Evolutionary conservation across 1,140 invertebrate species (phyloP), one percentile per base, ranked within the genome.

Genomic region (Polypedilum pembai): DNA sequence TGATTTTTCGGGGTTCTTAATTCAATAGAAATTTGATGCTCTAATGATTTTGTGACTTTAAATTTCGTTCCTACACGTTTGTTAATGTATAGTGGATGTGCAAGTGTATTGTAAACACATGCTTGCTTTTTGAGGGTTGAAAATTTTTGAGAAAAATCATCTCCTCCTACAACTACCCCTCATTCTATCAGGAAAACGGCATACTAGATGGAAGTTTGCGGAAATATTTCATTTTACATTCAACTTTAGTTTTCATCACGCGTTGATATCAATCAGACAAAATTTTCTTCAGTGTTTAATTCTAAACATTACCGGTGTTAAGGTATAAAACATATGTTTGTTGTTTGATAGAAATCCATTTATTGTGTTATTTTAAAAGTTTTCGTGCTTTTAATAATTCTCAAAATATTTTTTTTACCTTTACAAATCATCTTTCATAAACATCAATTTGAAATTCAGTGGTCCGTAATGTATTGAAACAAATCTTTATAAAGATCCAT

Each of bases 21-120:
- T 12, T n/a, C 12, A 56, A 56, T 56, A 56, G 45, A 56, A 56
- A 56, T 56, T 56, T 56, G n/a, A 56, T 56, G 45, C 45, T 56
- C 12, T 56, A 56, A 56, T 56, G 45, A 56, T 15, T 56, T 56
- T 56, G 45, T 56, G 12, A 56, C 45, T 15, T 56, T 8, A 56
- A 15, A 45, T 15, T 41, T 45, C 15, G 2, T 45, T 45, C 8
- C 15, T 45, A 45, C 41, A 45, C 8, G 8, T 4, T 45, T 8
- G 2, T 8, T 1, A 45, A 8, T 45, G 8, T 1, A 12, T 15
- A 56, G 45, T 56, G 45, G 1, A 56, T 56, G 1, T 45, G 41
- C 41, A 56, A 56, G 41, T 12, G 1, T 12, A 3, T 56, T 56
- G 8, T 10, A 45, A 45, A 45, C 41, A 45, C 45, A 56, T 56